phyloP scores from a whole-genome alignment of 1,140 invertebrate genomes.

The Drosophila orena region DNA sequence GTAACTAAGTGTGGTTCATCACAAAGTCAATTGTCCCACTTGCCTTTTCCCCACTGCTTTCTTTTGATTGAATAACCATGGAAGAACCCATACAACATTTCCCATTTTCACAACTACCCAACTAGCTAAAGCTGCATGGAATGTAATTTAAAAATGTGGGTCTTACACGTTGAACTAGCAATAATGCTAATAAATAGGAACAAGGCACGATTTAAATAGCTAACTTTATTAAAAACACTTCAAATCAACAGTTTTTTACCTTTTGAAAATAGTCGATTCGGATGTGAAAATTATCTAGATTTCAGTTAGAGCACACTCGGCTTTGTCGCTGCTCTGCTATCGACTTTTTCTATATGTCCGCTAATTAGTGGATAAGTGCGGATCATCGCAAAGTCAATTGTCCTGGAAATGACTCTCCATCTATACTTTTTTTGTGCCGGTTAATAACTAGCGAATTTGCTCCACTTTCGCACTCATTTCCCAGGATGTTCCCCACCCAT shows the following conservation, averaged over 20 bases:
- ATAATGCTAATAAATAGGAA: no score
- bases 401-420: slow-evolving; percentile 22
- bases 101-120: neutral
- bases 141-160: no score
- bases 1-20: slow-evolving; percentile 63
- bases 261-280: neutral
- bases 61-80: neutral
- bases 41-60: neutral
- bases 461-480: slow-evolving; percentile 32
- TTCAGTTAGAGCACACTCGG: slow-evolving; percentile 58
- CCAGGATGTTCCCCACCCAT: slow-evolving; percentile 1
- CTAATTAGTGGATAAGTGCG: slow-evolving; percentile 66
- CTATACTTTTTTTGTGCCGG: slow-evolving; percentile 16
- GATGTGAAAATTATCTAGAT: neutral
- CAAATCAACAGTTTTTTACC: no score
- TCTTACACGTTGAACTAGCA: no score
- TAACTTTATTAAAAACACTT: no score
- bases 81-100: neutral
- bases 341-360: slow-evolving; percentile 8
- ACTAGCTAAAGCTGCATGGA: no score
- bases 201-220: no score
- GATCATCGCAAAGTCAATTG: slow-evolving; percentile 57
- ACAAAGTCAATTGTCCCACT: slow-evolving; percentile 57
- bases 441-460: slow-evolving; percentile 26
- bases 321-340: slow-evolving; percentile 14